phyloP scores from a whole-genome alignment of 2,888 invertebrate species.

The Ellobium chinense region DNA sequence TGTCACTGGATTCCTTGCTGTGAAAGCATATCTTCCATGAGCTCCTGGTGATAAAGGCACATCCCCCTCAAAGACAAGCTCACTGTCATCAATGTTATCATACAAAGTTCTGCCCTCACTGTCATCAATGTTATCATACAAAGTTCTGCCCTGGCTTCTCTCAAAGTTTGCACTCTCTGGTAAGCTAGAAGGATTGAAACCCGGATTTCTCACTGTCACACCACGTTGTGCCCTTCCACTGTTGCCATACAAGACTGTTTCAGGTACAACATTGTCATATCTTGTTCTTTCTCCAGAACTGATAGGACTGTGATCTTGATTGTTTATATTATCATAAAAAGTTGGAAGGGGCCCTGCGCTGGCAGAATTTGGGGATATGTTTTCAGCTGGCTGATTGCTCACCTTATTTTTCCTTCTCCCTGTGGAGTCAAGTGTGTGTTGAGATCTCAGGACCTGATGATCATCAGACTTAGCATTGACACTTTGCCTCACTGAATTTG shows the following conservation, averaged over 20 bases:
- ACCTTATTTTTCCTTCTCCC: not conserved
- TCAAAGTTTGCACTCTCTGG: not conserved
- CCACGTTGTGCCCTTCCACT: too few relatives aligned
- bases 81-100: slow-evolving; percentile 3
- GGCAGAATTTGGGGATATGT: not conserved
- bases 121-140: slow-evolving; percentile 11
- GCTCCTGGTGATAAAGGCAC: not conserved
- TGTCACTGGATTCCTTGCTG: slow-evolving; percentile 20
- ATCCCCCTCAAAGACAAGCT: not conserved
- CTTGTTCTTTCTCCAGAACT: not conserved
- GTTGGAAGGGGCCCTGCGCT: not conserved
- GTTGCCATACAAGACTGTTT: too few relatives aligned
- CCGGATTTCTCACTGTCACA: not conserved
- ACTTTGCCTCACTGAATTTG: too few relatives aligned
- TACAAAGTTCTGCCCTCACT: slow-evolving; percentile 15
- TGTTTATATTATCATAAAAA: slow-evolving; percentile 14
- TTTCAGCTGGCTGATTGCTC: not conserved
- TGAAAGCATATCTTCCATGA: not conserved
- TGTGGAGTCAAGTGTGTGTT: too few relatives aligned
- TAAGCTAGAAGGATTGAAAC: not conserved
- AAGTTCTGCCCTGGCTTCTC: not conserved
- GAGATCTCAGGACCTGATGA: too few relatives aligned
- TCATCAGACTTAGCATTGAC: too few relatives aligned
- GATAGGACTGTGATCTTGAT: not conserved
- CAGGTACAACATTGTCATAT: slow-evolving; percentile 3